Evolutionary conservation across 2,797 vertebrate species (phyloP).

Genomic region (Coreius guichenoti): DNA sequence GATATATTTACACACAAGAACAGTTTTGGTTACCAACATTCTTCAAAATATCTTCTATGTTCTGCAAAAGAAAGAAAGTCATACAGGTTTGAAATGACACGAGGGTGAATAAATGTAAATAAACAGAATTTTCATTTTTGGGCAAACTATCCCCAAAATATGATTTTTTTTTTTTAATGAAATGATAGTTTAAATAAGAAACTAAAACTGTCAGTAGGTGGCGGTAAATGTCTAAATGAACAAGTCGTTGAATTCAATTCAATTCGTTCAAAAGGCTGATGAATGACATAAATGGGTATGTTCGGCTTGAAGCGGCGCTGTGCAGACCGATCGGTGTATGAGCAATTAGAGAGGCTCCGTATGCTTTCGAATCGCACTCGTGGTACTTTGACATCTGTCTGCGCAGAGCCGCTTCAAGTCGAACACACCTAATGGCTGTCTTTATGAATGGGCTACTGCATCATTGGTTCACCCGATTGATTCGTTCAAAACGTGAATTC

Average conservation of each 20-base stretch:
- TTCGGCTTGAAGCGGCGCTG: no score
- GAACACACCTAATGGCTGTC: neutral
- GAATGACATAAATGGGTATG: neutral
- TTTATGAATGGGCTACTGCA: neutral
- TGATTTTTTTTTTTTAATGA: neutral
- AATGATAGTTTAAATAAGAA: neutral
- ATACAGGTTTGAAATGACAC: neutral
- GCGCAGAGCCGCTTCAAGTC: no score
- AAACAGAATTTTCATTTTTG: neutral
- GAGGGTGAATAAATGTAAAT: neutral
- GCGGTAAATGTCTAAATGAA: neutral
- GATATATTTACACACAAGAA: neutral
- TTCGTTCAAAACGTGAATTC: neutral
- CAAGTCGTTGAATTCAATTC: neutral
- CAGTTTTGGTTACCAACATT: slow-evolving; percentile 8
- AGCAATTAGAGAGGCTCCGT: no score
- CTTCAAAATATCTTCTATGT: slow-evolving; percentile 1
- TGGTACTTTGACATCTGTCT: no score
- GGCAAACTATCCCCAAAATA: neutral
- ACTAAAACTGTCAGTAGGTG: neutral
- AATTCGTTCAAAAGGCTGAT: neutral
- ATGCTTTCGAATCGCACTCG: no score
- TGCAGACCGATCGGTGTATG: no score
- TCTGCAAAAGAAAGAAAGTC: neutral
- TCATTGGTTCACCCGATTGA: neutral